A percentile compares a stretch with the other conserved stretches of the same genome.
These are phyloP conservation scores for Onychomys torridus DNA, from an alignment of 2,797 vertebrate genomes.

Conservation along the genomic window DNA sequence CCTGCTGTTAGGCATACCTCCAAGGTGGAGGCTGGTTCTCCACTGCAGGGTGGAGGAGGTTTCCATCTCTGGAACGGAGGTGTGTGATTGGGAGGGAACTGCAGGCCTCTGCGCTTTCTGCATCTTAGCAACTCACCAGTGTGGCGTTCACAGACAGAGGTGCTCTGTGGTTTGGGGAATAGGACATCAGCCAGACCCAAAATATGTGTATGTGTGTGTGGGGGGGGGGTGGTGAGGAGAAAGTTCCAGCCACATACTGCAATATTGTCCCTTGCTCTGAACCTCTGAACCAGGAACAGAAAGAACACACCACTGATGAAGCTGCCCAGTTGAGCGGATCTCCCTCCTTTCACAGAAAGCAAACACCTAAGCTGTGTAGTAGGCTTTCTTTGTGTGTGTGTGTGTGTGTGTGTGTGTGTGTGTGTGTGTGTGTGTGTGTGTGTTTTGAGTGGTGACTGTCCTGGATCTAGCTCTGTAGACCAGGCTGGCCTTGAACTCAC, in stretches of 20 bases:
- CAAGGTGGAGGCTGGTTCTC: background rate
- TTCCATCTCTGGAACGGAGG: conserved; percentile 11
- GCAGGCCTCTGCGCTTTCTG: background rate
- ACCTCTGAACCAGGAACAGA: background rate
- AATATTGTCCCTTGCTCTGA: background rate
- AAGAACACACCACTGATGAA: background rate
- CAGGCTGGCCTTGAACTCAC: no score
- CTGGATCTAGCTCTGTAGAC: no score
- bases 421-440: no score
- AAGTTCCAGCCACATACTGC: background rate
- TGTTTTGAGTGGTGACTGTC: no score
- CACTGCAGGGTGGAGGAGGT: background rate
- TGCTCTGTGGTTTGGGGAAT: conserved; percentile 73
- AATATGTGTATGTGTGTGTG: background rate
- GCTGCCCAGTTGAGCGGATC: background rate
- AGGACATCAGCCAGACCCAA: conserved; percentile 65
- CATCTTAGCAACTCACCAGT: conserved; percentile 72
- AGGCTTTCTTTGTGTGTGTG: no score
- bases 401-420: no score
- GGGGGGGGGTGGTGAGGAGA: background rate
- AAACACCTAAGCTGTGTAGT: background rate
- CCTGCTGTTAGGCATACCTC: background rate
- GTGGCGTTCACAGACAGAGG: conserved; percentile 77
- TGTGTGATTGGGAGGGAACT: background rate
- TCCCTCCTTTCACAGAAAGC: background rate